Conservation (phyloP, 1,140 invertebrate species). For the Lanistes nyassanus region DNA sequence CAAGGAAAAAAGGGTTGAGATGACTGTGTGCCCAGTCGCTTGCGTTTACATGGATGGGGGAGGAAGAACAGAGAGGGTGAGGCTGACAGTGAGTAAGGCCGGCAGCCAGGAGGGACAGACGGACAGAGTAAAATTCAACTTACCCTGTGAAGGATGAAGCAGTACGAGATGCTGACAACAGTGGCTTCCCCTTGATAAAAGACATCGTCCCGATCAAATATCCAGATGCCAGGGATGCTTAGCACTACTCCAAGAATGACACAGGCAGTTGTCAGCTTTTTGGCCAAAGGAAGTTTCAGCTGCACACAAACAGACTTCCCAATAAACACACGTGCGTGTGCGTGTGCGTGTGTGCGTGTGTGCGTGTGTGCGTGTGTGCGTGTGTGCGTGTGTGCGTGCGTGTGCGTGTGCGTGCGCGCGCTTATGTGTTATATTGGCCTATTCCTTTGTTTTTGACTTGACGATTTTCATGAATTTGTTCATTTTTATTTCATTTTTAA, state of each 20-base stretch:
- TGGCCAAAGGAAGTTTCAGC: slow-evolving; percentile 16
- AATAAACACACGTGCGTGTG: background rate
- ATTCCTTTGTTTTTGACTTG: no score
- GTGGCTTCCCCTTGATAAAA: background rate
- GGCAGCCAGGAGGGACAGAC: background rate
- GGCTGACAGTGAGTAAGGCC: no score
- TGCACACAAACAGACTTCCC: slow-evolving; percentile 2
- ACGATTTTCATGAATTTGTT: no score
- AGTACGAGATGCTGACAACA: slow-evolving; percentile 18
- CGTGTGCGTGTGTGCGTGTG: background rate
- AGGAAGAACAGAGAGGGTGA: no score
- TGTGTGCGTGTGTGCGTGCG: no score
- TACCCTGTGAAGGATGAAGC: slow-evolving; percentile 22
- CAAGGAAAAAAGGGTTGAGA: no score
- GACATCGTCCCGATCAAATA: slow-evolving; percentile 26
- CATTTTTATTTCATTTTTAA: no score
- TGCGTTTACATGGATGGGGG: background rate
- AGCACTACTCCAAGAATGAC: slow-evolving; percentile 1
- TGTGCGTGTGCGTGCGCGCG: no score
- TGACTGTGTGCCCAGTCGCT: background rate
- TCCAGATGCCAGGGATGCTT: slow-evolving; percentile 25
- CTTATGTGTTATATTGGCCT: no score
- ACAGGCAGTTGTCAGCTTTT: slow-evolving; percentile 24
- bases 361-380: no score
- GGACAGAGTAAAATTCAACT: background rate